phyloP scores from a whole-genome alignment of 1,140 invertebrate genomes.

The Ericerus pela region DNA sequence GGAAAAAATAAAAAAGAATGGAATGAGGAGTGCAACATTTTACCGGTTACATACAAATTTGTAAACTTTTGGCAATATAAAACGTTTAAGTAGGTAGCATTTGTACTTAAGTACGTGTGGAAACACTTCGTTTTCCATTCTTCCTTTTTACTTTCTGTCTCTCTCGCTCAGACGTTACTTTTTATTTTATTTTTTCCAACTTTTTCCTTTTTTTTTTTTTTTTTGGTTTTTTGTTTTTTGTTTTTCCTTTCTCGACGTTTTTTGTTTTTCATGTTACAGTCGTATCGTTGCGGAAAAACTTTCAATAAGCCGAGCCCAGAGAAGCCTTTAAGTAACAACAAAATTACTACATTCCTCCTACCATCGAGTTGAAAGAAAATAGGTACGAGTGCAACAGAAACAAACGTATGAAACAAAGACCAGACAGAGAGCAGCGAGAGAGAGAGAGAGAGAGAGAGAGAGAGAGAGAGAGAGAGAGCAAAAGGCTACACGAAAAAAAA shows the following conservation, averaged over 20 bases:
- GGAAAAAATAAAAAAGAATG: conserved; percentile 1
- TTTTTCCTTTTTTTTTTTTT: neutral
- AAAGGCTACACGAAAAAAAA: too few species aligned
- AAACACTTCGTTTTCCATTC: conserved; percentile 12
- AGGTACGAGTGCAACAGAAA: too few species aligned
- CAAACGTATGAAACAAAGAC: too few species aligned
- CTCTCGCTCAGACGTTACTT: too few species aligned
- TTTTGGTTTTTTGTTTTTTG: neutral
- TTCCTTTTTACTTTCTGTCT: too few species aligned
- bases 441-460: too few species aligned
- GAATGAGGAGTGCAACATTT: conserved; percentile 10
- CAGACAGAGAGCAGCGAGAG: too few species aligned
- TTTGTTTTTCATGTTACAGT: neutral
- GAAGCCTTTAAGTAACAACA: conserved; percentile 11
- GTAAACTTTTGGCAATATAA: conserved; percentile 9
- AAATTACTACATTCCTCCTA: conserved; percentile 9
- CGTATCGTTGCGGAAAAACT: conserved; percentile 4
- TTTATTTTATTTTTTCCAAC: neutral
- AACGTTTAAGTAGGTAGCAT: conserved; percentile 10
- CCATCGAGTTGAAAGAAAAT: conserved; percentile 1
- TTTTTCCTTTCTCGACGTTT: neutral
- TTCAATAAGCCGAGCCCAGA: conserved; percentile 6
- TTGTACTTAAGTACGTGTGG: conserved; percentile 11
- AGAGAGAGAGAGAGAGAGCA: too few species aligned
- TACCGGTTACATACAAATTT: conserved; percentile 11